Evolutionary conservation across 2,797 vertebrate genomes (phyloP), one percentile per base, ranked within the genome.

Genomic region (Hoplostethus mediterraneus): DNA sequence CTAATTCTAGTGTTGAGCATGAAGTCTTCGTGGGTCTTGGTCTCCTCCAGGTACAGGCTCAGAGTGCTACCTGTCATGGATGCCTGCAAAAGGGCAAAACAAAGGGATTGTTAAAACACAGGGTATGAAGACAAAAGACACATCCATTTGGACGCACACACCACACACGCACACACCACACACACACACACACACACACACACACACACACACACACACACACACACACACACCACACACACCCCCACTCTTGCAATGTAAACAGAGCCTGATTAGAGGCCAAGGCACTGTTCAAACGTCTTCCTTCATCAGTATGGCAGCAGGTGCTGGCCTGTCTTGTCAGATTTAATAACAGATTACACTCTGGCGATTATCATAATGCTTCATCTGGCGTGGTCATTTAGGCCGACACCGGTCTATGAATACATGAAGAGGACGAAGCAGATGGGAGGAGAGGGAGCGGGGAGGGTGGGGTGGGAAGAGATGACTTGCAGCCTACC

Each of bases 11-110:
- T 78, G n/a, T 64, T 80, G 78, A 91, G 88, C 71, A 91, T 71
- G 0, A 84, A 87, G 77, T 93, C 89, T 10, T 93, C 89, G 5
- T 77, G 75, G 30, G 87, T 87, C 83, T 87, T 93, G 49, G 94
- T 95, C 79, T 97, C 96, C 70, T 95, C 95, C 28, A 95, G 90
- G 78, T 96, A 96, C 77, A 96, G 85, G 56, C 93, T 97, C 51
- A 97, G 95, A 52, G 96, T 93, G 0, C 96, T 95, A 70, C 97
- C 96, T 1, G 96, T 97, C 93, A 99, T 98, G 79, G 98, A 98
- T 0, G 97, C 97, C 98, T 99, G 92, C 0, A 73, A 85, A 52
- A 87, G 28, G 14, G 74, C 49, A 73, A 60, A 69, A 71, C n/a
- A 0, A 56, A 45, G 14, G 6, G 31, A 49, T 65, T 66, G 49